Base-by-base conservation (phyloP, 2,113 vertebrate genomes). In the Mus musculus region DNA sequence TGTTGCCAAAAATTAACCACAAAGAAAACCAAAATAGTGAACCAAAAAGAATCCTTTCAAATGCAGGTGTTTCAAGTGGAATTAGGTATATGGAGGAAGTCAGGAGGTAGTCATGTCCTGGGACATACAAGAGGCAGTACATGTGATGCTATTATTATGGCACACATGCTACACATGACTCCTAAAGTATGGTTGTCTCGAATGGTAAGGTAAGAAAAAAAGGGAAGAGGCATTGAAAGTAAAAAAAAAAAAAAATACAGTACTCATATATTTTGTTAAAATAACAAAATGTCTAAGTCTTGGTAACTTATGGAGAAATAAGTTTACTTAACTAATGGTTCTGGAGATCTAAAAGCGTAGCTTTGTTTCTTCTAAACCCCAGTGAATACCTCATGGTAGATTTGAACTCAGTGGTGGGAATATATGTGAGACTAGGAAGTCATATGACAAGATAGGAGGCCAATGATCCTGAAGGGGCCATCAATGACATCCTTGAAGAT, bases 91-190 rank as follows among this genome's bases (percentile, higher is more conserved):
- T 2, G 77, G 0, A 8, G 14, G 28, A 97, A 65, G 59, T 33
- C 56, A 82, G 19, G 39, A 73, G 16, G 13, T 61, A 20, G 73
- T 88, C 36, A 36, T 14, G 17, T 13, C 26, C 42, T 20, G 2
- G 22, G 59, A 71, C 26, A 36, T 2, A 46, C 7, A 14, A 3
- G 4, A 2, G 4, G 30, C 14, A 11, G 14, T n/a, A 3, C 4
- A 3, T 49, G 10, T 72, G 22, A 75, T 88, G 65, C 69, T 77
- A 2, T 80, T 71, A 7, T 78, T 78, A 20, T 54, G 6, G 46
- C 30, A 5, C 17, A 13, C n/a, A 26, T 65, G 16, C 61, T 75
- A 80, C 63, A 42, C 56, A 73, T 93, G 14, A 67, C 71, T 46
- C 46, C 22, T 56, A 81, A 7, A 75, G 1, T 78, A 20, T 92